Percentiles rank a stretch among this genome's conserved stretches.
Evolutionary conservation across 2,888 invertebrate genomes (phyloP).

Genomic region (Sipha maydis): DNA sequence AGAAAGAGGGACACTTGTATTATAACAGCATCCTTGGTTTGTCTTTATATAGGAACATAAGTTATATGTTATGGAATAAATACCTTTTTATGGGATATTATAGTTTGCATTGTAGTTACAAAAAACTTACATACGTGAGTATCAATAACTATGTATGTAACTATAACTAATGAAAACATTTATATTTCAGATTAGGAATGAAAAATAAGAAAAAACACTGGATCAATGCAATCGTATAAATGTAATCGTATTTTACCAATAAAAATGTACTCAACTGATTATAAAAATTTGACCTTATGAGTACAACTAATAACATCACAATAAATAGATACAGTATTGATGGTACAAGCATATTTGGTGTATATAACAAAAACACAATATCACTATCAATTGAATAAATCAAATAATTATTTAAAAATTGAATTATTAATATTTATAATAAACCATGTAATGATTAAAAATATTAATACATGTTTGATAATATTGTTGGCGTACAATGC

Average conservation of each 20-base stretch:
- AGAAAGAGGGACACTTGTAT: slow-evolving; percentile 12
- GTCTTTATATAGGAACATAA: not conserved
- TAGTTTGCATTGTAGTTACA: not conserved
- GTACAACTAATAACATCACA: no score
- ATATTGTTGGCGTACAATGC: not conserved
- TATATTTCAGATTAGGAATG: not conserved
- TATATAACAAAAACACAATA: not conserved
- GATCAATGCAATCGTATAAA: not conserved
- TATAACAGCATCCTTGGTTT: not conserved
- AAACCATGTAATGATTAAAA: not conserved
- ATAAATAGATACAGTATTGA: not conserved
- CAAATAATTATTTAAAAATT: not conserved
- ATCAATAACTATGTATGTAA: not conserved
- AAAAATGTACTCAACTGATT: slow-evolving; percentile 6
- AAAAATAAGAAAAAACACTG: slow-evolving; percentile 18
- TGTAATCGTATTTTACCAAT: not conserved
- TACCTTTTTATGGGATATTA: not conserved
- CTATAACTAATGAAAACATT: slow-evolving; percentile 9
- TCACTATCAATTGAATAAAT: not conserved
- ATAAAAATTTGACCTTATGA: slow-evolving; percentile 5
- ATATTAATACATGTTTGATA: not conserved
- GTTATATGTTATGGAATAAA: not conserved
- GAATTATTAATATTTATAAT: not conserved
- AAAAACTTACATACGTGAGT: not conserved
- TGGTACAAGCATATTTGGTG: not conserved